A percentile compares a stretch with the other conserved stretches of the same genome.
phyloP scores from a whole-genome alignment of 2,888 invertebrate genomes.

The Latrodectus hesperus region DNA sequence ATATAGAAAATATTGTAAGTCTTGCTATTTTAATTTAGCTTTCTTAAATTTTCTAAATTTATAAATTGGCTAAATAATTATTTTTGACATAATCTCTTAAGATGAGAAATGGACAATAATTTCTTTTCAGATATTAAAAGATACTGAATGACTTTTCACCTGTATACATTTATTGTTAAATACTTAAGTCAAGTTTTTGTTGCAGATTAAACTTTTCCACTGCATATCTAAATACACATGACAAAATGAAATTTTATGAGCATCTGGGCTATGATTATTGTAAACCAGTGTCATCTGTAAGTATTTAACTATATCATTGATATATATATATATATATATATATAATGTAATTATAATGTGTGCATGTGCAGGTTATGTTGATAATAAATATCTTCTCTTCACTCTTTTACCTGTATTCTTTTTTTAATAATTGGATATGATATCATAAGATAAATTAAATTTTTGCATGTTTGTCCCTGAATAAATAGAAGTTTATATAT shows the following conservation, averaged over 20 bases:
- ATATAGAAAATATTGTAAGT: background rate
- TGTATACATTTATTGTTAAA: background rate
- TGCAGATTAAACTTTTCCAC: conserved; percentile 56
- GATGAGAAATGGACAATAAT: background rate
- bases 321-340: background rate
- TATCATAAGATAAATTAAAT: too few species aligned
- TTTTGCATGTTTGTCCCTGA: too few species aligned
- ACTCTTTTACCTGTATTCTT: too few species aligned
- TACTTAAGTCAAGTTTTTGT: conserved; percentile 3
- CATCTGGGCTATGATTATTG: conserved; percentile 60
- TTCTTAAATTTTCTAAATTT: background rate
- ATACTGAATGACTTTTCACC: background rate
- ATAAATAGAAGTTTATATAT: too few species aligned
- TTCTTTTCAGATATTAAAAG: conserved; percentile 6
- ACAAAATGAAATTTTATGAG: conserved; percentile 69
- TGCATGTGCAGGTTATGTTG: too few species aligned
- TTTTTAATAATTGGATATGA: too few species aligned
- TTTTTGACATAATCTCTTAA: background rate
- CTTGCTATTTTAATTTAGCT: background rate
- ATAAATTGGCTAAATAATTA: background rate
- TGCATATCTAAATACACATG: conserved; percentile 62
- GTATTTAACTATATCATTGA: background rate
- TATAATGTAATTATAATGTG: too few species aligned
- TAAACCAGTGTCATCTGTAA: conserved; percentile 52
- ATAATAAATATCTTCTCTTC: too few species aligned